Base-by-base conservation (phyloP, 2,113 vertebrate genomes). In the Thomomys bottae region DNA sequence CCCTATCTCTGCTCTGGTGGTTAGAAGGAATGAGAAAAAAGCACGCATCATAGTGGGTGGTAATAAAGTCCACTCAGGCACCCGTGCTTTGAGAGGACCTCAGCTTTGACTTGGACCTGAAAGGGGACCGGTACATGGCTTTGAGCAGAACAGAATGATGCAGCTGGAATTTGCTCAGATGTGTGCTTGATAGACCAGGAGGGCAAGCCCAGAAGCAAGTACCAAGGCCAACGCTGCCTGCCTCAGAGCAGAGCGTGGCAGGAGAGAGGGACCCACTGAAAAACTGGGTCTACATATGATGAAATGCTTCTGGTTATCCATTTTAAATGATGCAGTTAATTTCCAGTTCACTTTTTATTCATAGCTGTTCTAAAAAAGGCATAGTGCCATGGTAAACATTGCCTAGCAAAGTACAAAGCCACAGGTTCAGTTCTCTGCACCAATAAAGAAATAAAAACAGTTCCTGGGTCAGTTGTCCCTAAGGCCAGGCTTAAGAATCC, bases 31-130 rank as follows among this genome's bases (percentile, higher is more conserved):
- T 17, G 3, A 70, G 32, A 5, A 24, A 10, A 3, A 5, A 34
- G 2, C 1, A 0, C 4, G 28, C 30, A 1, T 71, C 0, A 2
- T 17, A 57, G 23, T 30, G 1, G 54, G 64, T 23, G 10, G 38
- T 40, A 10, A 42, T 3, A 2, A 24, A 0, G 32, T 5, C 30
- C 11, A 1, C 42, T 7, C 30, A 32, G 17, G 21, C 24, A 2
- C 63, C 40, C 24, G 63, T 21, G 32, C 34, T 76, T 32, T 0
- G 0, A 15, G 26, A 64, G 20, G 14, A 5, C 30, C 66, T 77
- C 18, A 11, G 6, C 64, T 73, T n/a, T 40, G n/a, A 11, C 38
- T 24, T 8, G 0, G 4, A 61, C n/a, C 18, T 4, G 17, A 49
- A 38, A 18, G 70, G 54, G n/a, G 1, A 7, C 42, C 1, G 0